These are phyloP conservation scores for Stylophora pistillata DNA, from an alignment of 64 coral and sea anemone genomes.

Conservation along the genomic window DNA sequence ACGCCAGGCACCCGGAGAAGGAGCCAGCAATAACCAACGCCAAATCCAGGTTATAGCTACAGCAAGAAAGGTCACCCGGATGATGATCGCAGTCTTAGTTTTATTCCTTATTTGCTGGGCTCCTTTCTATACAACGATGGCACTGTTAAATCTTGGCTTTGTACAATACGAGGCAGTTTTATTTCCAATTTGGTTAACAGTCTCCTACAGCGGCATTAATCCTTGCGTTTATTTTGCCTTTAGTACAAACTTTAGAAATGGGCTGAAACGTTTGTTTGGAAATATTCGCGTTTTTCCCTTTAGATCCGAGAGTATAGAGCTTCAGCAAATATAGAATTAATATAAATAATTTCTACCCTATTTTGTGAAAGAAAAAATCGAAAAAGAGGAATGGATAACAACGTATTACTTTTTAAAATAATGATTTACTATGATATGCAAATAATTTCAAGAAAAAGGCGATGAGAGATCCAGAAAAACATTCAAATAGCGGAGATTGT, in stretches of 20 bases:
- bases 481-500: too few species aligned
- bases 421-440: too few species aligned
- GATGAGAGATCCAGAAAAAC: too few species aligned
- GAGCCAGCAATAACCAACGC: not conserved
- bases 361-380: too few species aligned
- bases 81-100: conserved; percentile 6
- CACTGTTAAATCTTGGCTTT: not conserved
- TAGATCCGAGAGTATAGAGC: not conserved
- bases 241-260: not conserved
- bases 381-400: too few species aligned
- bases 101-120: not conserved
- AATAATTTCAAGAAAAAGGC: too few species aligned
- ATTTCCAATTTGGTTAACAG: not conserved
- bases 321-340: not conserved
- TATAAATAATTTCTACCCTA: too few species aligned
- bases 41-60: not conserved
- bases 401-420: too few species aligned
- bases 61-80: conserved; percentile 12
- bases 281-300: not conserved
- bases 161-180: not conserved
- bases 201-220: not conserved
- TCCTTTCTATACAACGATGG: not conserved
- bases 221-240: not conserved
- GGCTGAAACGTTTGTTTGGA: not conserved
- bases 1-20: conserved; percentile 6